phyloP scores from a whole-genome alignment of 2,888 invertebrate species.

The Epinotia bilunana region DNA sequence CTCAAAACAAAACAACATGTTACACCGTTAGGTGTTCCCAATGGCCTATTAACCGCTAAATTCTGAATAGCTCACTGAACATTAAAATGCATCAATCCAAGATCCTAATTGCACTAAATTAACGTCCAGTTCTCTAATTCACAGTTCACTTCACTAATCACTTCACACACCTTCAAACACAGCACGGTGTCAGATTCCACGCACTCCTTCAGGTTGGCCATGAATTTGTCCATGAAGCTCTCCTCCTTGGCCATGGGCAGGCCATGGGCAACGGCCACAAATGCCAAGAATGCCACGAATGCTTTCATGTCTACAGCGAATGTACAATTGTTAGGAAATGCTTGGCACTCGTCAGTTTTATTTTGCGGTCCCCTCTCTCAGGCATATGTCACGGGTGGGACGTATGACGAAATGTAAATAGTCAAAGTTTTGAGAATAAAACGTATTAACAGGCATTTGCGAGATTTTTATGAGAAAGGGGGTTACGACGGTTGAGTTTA shows the following conservation, averaged over 20 bases:
- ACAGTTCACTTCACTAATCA: constrained; percentile 64
- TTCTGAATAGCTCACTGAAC: neutral
- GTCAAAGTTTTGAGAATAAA: constrained; percentile 48
- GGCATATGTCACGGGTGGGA: constrained; percentile 73
- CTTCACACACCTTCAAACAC: constrained; percentile 89
- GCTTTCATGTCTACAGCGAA: constrained; percentile 73
- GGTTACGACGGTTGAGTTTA: constrained; percentile 46
- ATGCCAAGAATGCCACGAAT: constrained; percentile 64
- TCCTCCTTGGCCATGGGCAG: constrained; percentile 75
- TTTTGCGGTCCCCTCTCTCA: constrained; percentile 71
- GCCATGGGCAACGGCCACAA: constrained; percentile 67
- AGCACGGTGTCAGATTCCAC: constrained; percentile 87
- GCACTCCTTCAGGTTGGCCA: constrained; percentile 86
- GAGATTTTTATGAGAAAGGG: constrained; percentile 61
- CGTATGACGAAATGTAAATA: constrained; percentile 46
- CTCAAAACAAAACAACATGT: neutral
- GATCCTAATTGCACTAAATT: neutral
- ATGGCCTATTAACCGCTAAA: neutral
- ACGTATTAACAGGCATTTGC: constrained; percentile 67
- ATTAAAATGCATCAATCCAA: constrained; percentile 8
- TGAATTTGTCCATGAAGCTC: constrained; percentile 70
- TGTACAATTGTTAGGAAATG: constrained; percentile 76
- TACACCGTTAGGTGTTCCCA: neutral
- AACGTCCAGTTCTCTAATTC: constrained; percentile 50
- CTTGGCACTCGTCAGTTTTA: constrained; percentile 74